Evolutionary conservation across 1,140 invertebrate species (phyloP), one percentile per base, ranked within the genome.

Genomic region (Agraylea sexmaculata): DNA sequence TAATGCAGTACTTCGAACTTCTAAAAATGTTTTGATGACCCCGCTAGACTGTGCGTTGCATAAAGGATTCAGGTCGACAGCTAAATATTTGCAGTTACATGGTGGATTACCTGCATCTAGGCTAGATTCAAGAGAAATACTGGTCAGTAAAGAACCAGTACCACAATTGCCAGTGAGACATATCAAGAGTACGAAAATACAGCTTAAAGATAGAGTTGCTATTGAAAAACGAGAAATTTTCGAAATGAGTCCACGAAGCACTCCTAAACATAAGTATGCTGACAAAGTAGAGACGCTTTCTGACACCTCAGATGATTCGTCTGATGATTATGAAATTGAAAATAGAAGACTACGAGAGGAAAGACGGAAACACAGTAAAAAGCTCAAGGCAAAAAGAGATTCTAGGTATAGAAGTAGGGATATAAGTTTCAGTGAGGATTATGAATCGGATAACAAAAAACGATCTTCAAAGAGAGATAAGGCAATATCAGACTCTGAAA

Each of bases 31-130:
- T 30, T 66, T 82, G 16, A 75, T 93, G 66, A 94, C 90, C 0
- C 87, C 91, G 1, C 64, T 94, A 45, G 92, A 97, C 59, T 86
- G 87, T 39, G 89, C 92, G 1, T 64, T 93, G 3, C 78, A 82
- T 42, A 75, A 85, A 34, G 87, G 86, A 0, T 78, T 89, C 60
- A 71, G 83, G 22, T 83, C 89, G 7, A 87, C 87, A 49, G 91
- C 91, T 21, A 94, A 95, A 60, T 87, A 91, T 60, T 70, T 96
- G 16, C 87, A 91, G 59, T 75, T 90, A 49, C 84, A 92, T 52
- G 90, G 90, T 4, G 91, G 87, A 0, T 65, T 86, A 17, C 80
- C 86, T 2, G 76, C 83, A 5, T 75, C 66, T 35, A 80, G 85
- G 54, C 58, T 88, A 25, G 48, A 58, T 11, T 65, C 64, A 37